Evolutionary conservation across 2,888 invertebrate species (phyloP).

Genomic region (Agrochola lota): DNA sequence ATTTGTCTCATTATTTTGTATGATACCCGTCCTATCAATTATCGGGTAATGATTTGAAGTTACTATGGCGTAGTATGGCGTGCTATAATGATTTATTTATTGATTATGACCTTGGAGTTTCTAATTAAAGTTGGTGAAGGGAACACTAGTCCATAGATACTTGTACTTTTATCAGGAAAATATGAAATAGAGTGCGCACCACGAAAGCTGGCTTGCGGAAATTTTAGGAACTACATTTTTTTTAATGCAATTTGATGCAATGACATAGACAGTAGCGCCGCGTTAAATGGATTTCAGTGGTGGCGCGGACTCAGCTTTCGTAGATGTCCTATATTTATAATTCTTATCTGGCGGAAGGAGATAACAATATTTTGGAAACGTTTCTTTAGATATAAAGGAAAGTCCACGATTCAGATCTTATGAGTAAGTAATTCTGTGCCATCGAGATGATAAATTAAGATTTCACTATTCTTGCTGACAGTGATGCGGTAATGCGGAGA

Average conservation of each 20-base stretch:
- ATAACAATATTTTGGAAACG: background rate
- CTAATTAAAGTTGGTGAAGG: constrained; percentile 12
- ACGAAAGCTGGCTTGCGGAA: too few species aligned
- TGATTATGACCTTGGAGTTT: constrained; percentile 32
- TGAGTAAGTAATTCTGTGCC: background rate
- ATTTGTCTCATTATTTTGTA: constrained; percentile 54
- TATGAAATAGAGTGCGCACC: background rate
- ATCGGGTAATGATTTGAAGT: constrained; percentile 32
- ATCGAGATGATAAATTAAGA: background rate
- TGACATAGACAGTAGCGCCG: too few species aligned
- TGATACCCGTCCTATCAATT: constrained; percentile 35
- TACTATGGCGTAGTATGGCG: constrained; percentile 4
- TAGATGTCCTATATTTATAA: background rate
- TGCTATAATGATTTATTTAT: constrained; percentile 44
- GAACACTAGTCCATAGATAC: background rate
- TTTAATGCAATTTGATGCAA: too few species aligned
- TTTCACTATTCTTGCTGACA: background rate
- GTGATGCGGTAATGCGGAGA: too few species aligned
- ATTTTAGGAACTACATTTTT: too few species aligned
- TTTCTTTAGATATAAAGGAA: background rate
- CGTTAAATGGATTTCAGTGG: too few species aligned
- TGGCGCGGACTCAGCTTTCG: background rate
- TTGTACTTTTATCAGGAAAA: background rate
- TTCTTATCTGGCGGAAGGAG: background rate
- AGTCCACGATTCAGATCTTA: background rate